A percentile compares a stretch with the other conserved stretches of the same genome.
Conservation (phyloP, 2,797 vertebrate species). For the Distichodus sexfasciatus region DNA sequence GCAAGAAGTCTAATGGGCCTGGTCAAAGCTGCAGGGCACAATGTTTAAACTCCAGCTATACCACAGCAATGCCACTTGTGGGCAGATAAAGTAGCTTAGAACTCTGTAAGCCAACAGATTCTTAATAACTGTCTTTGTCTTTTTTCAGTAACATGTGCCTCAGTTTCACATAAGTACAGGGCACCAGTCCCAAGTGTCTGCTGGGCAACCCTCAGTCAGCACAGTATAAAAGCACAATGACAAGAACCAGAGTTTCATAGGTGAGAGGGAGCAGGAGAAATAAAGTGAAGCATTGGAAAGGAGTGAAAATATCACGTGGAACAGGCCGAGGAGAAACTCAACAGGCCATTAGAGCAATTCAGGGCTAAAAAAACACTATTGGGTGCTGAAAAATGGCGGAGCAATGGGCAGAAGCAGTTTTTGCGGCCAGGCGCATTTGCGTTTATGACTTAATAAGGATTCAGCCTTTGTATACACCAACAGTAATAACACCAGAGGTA, state of each 20-base stretch:
- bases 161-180: no score
- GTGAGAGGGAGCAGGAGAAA: slow-evolving; percentile 7
- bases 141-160: slow-evolving; percentile 17
- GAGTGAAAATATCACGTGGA: background rate
- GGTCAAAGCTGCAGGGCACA: no score
- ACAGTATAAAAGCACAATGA: slow-evolving; percentile 37
- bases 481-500: slow-evolving; percentile 73
- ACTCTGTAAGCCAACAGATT: slow-evolving; percentile 34
- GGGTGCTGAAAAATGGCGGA: slow-evolving; percentile 74
- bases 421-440: slow-evolving; percentile 67
- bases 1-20: no score
- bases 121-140: background rate
- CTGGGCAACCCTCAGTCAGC: slow-evolving; percentile 5
- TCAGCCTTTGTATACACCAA: slow-evolving; percentile 78
- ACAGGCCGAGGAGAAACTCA: background rate
- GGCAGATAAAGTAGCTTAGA: slow-evolving; percentile 24
- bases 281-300: background rate
- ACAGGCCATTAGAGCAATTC: slow-evolving; percentile 54
- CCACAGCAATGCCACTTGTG: slow-evolving; percentile 27
- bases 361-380: background rate
- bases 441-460: slow-evolving; percentile 77
- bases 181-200: no score
- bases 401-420: slow-evolving; percentile 69
- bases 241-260: background rate
- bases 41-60: slow-evolving; percentile 19